Evolutionary conservation across 2,113 vertebrate species (phyloP).

Genomic region (Pollimyrus isidori): DNA sequence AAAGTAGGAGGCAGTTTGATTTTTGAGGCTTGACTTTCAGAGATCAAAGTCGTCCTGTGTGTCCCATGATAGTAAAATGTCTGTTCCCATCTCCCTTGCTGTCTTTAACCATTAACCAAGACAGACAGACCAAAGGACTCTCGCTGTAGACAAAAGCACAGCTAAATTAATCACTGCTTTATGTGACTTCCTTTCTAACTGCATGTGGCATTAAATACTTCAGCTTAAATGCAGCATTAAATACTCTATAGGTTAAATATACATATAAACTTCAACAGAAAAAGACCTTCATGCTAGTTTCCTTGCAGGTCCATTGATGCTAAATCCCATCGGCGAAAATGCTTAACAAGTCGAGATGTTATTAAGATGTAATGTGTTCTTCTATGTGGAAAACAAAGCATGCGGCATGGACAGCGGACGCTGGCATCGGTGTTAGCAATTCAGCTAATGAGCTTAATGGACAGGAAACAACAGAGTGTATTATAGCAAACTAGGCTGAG

Average conservation of each 20-base stretch:
- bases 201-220: neutral
- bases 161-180: conserved; percentile 13
- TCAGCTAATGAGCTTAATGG: conserved; percentile 8
- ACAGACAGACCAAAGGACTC: conserved; percentile 6
- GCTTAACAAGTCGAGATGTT: neutral
- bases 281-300: neutral
- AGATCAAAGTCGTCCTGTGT: conserved; percentile 14
- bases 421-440: neutral
- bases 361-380: neutral
- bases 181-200: neutral
- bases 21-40: conserved; percentile 17
- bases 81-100: neutral
- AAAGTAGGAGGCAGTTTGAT: neutral
- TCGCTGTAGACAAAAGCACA: neutral
- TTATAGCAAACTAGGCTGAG: conserved; percentile 25
- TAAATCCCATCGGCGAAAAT: neutral
- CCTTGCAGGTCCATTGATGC: neutral
- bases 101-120: conserved; percentile 5
- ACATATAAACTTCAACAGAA: neutral
- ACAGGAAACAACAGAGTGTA: conserved; percentile 18
- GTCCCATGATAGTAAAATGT: conserved; percentile 10
- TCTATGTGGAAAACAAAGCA: neutral
- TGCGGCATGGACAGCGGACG: neutral
- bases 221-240: neutral
- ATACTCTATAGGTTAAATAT: neutral